Evolutionary conservation across 2,113 vertebrate species (phyloP).

Genomic region (Mirza zaza): DNA sequence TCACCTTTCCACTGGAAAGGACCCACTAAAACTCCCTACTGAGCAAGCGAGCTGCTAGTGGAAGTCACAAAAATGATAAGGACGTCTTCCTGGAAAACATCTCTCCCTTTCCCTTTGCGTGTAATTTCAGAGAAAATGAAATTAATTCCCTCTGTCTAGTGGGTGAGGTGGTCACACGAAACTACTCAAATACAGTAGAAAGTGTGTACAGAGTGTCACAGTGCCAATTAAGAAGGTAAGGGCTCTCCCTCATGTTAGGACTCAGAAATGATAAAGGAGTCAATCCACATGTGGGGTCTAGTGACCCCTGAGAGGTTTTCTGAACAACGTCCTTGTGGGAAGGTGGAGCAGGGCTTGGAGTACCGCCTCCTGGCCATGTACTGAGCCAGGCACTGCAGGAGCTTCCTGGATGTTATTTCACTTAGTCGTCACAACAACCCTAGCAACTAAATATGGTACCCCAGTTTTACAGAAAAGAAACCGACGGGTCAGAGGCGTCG

Average conservation of each 20-base stretch:
- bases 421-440: neutral
- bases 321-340: neutral
- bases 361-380: neutral
- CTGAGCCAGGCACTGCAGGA: neutral
- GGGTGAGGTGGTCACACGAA: neutral
- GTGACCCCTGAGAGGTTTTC: neutral
- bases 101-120: neutral
- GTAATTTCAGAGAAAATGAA: neutral
- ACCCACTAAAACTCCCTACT: neutral
- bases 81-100: neutral
- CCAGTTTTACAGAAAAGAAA: neutral
- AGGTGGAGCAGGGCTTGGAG: neutral
- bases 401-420: neutral
- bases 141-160: neutral
- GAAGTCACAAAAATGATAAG: neutral
- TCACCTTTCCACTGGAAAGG: neutral
- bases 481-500: neutral
- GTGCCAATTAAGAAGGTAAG: neutral
- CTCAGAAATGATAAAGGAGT: neutral
- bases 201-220: neutral
- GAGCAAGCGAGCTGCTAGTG: neutral
- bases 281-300: neutral
- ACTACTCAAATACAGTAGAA: neutral
- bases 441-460: neutral
- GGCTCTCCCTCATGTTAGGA: neutral